Percentiles rank a stretch among this genome's conserved stretches.
These are phyloP conservation scores for Thamnaconus septentrionalis DNA, from an alignment of 2,113 vertebrate genomes.

Conservation along the genomic window DNA sequence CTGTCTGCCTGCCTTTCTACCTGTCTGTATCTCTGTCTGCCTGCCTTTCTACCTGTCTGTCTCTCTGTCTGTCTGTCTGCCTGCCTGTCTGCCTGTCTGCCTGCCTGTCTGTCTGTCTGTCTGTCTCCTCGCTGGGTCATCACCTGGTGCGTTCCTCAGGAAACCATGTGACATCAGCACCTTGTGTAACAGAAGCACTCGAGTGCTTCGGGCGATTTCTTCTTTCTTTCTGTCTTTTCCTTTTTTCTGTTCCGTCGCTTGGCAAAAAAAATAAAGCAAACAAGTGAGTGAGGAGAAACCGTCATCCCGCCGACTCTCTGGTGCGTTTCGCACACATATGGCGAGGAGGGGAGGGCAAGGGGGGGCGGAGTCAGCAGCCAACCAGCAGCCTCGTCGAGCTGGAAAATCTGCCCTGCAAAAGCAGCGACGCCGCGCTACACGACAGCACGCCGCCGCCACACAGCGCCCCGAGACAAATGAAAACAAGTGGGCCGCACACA, in stretches of 20 bases:
- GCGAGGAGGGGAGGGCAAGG: background rate
- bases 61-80: no score
- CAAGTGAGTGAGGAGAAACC: conserved; percentile 30
- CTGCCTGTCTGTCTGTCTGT: no score
- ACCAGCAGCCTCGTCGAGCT: conserved; percentile 63
- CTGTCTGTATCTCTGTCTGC: no score
- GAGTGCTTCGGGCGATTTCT: background rate
- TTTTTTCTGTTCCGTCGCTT: conserved; percentile 5
- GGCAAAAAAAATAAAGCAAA: conserved; percentile 35
- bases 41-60: no score
- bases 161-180: no score
- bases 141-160: no score
- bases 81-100: no score
- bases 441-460: conserved; percentile 15
- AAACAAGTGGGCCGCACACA: conserved; percentile 9
- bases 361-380: conserved; percentile 28
- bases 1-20: no score
- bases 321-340: conserved; percentile 55
- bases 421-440: conserved; percentile 1
- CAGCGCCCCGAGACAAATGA: conserved; percentile 29
- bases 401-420: conserved; percentile 16
- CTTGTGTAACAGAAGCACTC: no score
- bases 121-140: no score
- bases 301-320: conserved; percentile 30
- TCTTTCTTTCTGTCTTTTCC: background rate